These are phyloP conservation scores for Anaspis maculata DNA, from an alignment of 2,888 invertebrate genomes.

Conservation along the genomic window DNA sequence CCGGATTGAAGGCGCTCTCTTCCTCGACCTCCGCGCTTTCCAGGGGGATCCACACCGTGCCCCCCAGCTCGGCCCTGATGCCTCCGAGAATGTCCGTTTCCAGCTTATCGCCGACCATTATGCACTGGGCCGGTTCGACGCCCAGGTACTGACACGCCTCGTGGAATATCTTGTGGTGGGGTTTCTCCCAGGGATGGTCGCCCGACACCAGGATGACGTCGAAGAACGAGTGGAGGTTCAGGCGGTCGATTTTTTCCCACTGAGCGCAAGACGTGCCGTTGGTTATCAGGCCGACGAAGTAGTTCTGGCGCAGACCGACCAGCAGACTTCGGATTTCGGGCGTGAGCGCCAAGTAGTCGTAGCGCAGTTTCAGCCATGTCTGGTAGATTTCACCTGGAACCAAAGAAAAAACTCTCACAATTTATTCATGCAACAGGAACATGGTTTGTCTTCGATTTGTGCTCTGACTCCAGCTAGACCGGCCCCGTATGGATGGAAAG, in stretches of 20 bases:
- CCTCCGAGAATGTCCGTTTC: slow-evolving; percentile 85
- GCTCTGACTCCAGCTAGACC: too few relatives aligned
- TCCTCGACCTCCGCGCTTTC: slow-evolving; percentile 35
- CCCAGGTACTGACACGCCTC: slow-evolving; percentile 70
- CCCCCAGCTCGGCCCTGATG: slow-evolving; percentile 60
- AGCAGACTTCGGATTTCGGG: slow-evolving; percentile 63
- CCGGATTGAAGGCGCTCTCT: slow-evolving; percentile 45
- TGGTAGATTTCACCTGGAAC: slow-evolving; percentile 60
- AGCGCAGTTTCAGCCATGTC: slow-evolving; percentile 73
- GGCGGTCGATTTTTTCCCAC: slow-evolving; percentile 77
- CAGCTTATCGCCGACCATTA: slow-evolving; percentile 77
- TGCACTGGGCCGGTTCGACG: slow-evolving; percentile 65
- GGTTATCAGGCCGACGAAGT: slow-evolving; percentile 72
- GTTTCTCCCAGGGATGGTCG: slow-evolving; percentile 81
- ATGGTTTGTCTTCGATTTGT: too few relatives aligned
- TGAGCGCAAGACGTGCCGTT: slow-evolving; percentile 81
- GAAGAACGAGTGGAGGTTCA: slow-evolving; percentile 64
- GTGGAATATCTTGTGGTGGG: slow-evolving; percentile 71
- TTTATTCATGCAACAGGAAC: too few relatives aligned
- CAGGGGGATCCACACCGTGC: slow-evolving; percentile 74
- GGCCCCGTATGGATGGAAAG: too few relatives aligned
- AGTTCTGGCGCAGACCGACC: slow-evolving; percentile 61
- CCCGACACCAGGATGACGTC: slow-evolving; percentile 75
- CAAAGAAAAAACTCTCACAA: too few relatives aligned
- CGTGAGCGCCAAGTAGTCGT: slow-evolving; percentile 63